Evolutionary conservation across 2,797 vertebrate species (phyloP).

Genomic region (Scyliorhinus canicula): DNA sequence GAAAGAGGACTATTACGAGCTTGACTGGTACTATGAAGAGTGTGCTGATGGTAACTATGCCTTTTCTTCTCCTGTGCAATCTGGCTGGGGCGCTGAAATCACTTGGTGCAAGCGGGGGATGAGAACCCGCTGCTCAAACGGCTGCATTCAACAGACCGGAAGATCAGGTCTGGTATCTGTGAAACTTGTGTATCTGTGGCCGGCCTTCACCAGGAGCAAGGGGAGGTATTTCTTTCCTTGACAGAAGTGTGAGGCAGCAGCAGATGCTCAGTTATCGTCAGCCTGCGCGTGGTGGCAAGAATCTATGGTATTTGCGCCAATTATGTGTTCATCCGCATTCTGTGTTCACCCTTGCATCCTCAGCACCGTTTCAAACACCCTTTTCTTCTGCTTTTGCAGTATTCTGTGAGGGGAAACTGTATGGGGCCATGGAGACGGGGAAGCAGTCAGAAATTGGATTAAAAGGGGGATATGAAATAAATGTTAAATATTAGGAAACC

Average conservation of each 20-base stretch:
- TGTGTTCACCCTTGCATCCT: not conserved
- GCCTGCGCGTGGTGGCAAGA: not conserved
- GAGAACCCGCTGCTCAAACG: not conserved
- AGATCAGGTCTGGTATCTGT: not conserved
- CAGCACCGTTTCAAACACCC: not conserved
- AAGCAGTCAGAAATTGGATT: not conserved
- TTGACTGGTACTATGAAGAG: slow-evolving; percentile 99
- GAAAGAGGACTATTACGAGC: slow-evolving; percentile 92
- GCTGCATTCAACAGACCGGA: not conserved
- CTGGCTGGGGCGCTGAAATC: not conserved
- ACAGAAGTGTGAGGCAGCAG: too few relatives aligned
- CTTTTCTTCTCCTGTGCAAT: slow-evolving; percentile 38
- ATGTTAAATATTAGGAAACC: not conserved
- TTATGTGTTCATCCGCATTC: not conserved
- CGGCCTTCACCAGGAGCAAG: not conserved
- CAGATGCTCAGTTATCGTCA: not conserved
- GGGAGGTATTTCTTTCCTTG: not conserved
- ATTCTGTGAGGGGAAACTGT: too few relatives aligned
- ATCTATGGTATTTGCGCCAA: not conserved
- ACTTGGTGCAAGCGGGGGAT: too few relatives aligned
- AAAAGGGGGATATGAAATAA: not conserved
- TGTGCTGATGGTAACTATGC: slow-evolving; percentile 87
- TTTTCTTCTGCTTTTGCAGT: too few relatives aligned
- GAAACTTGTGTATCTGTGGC: too few relatives aligned
- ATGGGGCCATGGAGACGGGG: too few relatives aligned